These are phyloP conservation scores for Seladonia tumulorum DNA, from an alignment of 2,888 invertebrate genomes.

Conservation along the genomic window DNA sequence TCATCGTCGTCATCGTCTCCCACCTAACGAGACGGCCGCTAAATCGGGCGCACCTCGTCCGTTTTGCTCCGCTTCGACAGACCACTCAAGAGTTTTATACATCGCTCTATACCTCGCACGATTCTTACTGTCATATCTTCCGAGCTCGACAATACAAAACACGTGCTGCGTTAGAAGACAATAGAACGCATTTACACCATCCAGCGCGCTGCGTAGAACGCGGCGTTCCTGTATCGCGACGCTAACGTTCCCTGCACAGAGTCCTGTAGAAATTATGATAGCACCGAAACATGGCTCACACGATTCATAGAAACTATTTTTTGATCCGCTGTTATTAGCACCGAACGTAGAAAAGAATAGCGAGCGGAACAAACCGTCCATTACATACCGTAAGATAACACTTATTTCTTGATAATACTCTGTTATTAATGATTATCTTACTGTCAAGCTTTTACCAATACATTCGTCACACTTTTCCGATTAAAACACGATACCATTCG, in stretches of 20 bases:
- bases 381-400: background rate
- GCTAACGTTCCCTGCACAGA: background rate
- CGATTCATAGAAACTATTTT: no score
- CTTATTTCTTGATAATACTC: no score
- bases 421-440: no score
- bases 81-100: slow-evolving; percentile 1
- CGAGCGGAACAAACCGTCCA: no score
- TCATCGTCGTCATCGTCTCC: slow-evolving; percentile 49
- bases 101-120: background rate
- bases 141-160: background rate
- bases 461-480: no score
- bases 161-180: background rate
- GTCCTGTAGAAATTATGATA: background rate
- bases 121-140: background rate
- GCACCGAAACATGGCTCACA: no score
- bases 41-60: slow-evolving; percentile 43
- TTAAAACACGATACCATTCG: no score
- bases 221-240: background rate
- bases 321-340: no score
- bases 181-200: background rate
- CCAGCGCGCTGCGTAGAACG: background rate
- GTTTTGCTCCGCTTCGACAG: background rate
- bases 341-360: background rate
- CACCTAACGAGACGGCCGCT: slow-evolving; percentile 29
- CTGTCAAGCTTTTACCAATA: no score